Base-by-base conservation (phyloP, 2,113 vertebrate genomes). In the Rhabdomys dilectus region DNA sequence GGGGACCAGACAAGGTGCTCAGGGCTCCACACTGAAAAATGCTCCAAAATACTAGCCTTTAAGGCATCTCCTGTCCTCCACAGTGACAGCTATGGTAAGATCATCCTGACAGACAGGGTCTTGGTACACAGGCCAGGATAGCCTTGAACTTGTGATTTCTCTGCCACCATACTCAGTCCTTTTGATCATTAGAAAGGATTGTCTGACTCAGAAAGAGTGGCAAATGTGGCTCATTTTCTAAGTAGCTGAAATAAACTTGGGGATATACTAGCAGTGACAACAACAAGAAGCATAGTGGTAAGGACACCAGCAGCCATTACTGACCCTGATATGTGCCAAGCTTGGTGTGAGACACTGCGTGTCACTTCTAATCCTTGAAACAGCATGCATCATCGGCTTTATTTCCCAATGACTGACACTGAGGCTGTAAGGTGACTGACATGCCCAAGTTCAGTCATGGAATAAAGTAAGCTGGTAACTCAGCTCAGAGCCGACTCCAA, bases 201-300 rank as follows among this genome's bases (percentile, higher is more conserved):
- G 26, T 13, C 70, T 5, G 93, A 26, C 29, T 56, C 75, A 75
- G 39, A 85, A 81, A 75, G 64, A 85, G 45, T 26, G 2, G 70
- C 89, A 58, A 92, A 34, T 48, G 39, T 77, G 51, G 39, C 82
- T 96, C 56, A 80, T 78, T 70, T 82, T 91, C 88, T 75, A 88
- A 93, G 77, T 0, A 89, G 77, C 17, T 68, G 51, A 93, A 73
- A 76, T 62, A 75, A 89, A 89, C 48, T 80, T 82, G 31, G 31
- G n/a, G 31, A 78, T n/a, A 11, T 15, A 21, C 26, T 29, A 76
- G 26, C 21, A 68, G 19, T 29, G n/a, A 42, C n/a, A 19, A 11
- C 29, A 39, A 17, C 9, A 80, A 11, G 21, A n/a, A n/a, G 0
- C 45, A 58, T 58, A 82, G 39, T 0, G 39, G 31, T 21, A 53